These are phyloP conservation scores for Elgaria multicarinata DNA, from an alignment of 2,113 vertebrate genomes.

Conservation along the genomic window DNA sequence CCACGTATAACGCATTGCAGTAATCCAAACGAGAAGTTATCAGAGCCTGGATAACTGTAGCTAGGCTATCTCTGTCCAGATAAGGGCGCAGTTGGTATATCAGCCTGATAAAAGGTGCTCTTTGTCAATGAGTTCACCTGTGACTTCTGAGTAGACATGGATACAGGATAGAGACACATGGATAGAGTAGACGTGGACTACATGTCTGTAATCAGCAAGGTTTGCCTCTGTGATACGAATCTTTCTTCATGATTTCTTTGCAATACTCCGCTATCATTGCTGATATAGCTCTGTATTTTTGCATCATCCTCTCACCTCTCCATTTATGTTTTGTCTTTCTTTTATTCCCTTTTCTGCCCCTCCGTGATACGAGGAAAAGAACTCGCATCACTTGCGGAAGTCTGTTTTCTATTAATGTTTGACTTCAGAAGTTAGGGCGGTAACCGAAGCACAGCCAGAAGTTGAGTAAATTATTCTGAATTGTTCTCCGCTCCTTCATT, in stretches of 20 bases:
- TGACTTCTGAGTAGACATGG: no score
- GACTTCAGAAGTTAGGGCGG: neutral
- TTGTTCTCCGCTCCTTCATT: conserved; percentile 8
- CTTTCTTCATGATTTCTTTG: neutral
- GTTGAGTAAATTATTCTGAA: conserved; percentile 11
- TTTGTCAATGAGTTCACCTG: no score
- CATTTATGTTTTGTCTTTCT: neutral
- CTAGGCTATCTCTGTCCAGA: no score
- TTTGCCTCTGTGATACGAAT: neutral
- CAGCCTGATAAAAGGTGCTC: no score
- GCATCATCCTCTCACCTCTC: neutral
- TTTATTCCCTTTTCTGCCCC: neutral
- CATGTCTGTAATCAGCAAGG: neutral
- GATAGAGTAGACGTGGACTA: no score
- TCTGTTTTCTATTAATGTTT: conserved; percentile 5
- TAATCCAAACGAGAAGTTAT: no score
- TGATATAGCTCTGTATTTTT: neutral
- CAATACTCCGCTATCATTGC: neutral
- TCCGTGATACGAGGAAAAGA: neutral
- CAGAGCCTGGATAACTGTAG: no score
- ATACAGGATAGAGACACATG: no score
- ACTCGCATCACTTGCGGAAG: neutral
- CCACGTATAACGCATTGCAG: no score
- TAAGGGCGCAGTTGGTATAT: no score
- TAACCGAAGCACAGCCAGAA: neutral